Evolutionary conservation across 2,113 vertebrate species (phyloP).

Genomic region (Lates calcarifer): DNA sequence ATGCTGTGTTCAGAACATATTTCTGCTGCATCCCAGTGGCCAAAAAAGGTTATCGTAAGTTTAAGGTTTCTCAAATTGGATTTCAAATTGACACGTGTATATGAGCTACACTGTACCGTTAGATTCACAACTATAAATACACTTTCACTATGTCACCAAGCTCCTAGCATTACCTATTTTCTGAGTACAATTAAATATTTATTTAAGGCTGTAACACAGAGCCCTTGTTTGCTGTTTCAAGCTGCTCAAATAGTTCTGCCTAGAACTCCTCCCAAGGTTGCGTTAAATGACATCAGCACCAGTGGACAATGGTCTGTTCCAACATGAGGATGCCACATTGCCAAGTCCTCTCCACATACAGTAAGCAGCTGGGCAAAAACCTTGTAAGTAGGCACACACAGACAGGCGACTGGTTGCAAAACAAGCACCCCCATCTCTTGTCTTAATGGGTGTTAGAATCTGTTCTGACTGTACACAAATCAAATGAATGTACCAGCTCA

Average conservation of each 20-base stretch:
- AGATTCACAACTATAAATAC: not conserved
- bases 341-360: conserved; percentile 22
- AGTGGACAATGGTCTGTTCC: not conserved
- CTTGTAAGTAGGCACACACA: not conserved
- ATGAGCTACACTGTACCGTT: not conserved
- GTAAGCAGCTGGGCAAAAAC: conserved; percentile 28
- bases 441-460: conserved; percentile 51
- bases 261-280: not conserved
- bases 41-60: too few species aligned
- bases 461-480: conserved; percentile 58
- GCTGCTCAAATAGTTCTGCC: not conserved
- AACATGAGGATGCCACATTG: conserved; percentile 4
- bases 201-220: not conserved
- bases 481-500: conserved; percentile 43
- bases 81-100: too few species aligned
- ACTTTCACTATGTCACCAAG: not conserved
- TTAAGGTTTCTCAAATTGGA: too few species aligned
- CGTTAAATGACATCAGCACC: conserved; percentile 1
- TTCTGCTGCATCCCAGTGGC: too few species aligned
- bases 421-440: conserved; percentile 24
- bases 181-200: too few species aligned
- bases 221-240: not conserved
- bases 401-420: conserved; percentile 27
- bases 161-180: not conserved
- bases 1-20: too few species aligned